phyloP scores from a whole-genome alignment of 2,113 vertebrate genomes.

The Bos indicus region DNA sequence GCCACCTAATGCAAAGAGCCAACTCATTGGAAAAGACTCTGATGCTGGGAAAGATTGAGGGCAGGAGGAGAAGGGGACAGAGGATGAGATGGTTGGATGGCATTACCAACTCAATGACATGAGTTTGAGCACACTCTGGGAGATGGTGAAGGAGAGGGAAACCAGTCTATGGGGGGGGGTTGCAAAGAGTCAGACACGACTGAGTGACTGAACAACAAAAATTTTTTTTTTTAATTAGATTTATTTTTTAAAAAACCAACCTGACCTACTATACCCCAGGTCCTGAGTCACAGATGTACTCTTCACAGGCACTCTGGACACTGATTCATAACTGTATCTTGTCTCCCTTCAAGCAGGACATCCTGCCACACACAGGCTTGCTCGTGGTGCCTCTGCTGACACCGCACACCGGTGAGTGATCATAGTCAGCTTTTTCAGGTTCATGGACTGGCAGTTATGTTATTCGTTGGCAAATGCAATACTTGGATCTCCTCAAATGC shows the following conservation, averaged over 20 bases:
- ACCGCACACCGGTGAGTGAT: not conserved
- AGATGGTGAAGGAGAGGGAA: not conserved
- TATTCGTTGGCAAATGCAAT: not conserved
- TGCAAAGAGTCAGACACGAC: not conserved
- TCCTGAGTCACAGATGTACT: not conserved
- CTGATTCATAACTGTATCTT: too few relatives aligned
- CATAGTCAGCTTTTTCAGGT: not conserved
- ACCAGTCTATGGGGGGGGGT: not conserved
- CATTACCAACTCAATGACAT: not conserved
- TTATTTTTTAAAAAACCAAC: not conserved
- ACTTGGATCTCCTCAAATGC: not conserved
- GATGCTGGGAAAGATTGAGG: not conserved
- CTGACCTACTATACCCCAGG: not conserved
- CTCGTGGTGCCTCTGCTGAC: not conserved
- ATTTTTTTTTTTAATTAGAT: rapidly evolving
- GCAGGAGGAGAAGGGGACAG: not conserved
- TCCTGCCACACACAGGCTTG: not conserved
- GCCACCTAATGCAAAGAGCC: not conserved
- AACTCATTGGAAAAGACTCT: not conserved
- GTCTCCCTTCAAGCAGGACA: not conserved
- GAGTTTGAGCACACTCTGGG: not conserved
- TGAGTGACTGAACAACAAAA: not conserved
- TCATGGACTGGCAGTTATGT: too few relatives aligned
- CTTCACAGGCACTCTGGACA: not conserved
- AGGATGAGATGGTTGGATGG: not conserved